Evolutionary conservation across 53 echinoderm and acorn worm genomes (phyloP).

Genomic region (Hippasteria phrygiana): DNA sequence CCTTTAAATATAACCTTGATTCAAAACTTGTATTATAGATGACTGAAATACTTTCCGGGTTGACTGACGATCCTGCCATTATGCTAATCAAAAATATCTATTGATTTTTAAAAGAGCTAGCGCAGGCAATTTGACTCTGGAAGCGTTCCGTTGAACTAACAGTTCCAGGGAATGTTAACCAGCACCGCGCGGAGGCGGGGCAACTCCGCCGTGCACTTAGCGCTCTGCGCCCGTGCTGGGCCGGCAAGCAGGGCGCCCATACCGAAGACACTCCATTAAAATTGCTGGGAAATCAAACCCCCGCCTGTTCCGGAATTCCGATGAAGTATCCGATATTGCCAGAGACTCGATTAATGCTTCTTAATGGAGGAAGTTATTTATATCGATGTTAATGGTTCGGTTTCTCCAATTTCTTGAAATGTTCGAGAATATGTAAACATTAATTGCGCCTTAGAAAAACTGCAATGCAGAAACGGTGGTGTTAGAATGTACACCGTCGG

Average conservation of each 20-base stretch:
- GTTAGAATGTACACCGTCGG: too few relatives aligned
- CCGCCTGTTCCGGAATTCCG: neutral
- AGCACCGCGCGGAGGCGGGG: neutral
- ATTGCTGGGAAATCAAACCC: slow-evolving; percentile 21
- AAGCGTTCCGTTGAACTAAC: neutral
- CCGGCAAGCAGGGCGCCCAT: slow-evolving; percentile 39
- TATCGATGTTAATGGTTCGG: neutral
- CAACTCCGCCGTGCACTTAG: slow-evolving; percentile 24
- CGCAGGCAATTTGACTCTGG: neutral
- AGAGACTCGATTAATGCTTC: neutral
- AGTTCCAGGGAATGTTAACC: neutral
- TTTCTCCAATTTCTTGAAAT: neutral
- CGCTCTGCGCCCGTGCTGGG: slow-evolving; percentile 39
- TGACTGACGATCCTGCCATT: too few relatives aligned
- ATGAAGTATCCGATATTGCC: neutral
- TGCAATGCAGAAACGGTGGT: too few relatives aligned
- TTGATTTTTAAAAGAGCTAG: too few relatives aligned
- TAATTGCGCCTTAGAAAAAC: neutral
- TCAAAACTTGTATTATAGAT: too few relatives aligned
- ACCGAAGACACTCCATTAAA: slow-evolving; percentile 44
- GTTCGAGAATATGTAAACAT: neutral
- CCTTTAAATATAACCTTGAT: too few relatives aligned
- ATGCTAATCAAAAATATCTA: too few relatives aligned
- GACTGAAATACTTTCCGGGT: too few relatives aligned
- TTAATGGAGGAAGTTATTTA: slow-evolving; percentile 56